Evolutionary conservation across 2,113 vertebrate genomes (phyloP).

Genomic region (Cheirogaleus medius): DNA sequence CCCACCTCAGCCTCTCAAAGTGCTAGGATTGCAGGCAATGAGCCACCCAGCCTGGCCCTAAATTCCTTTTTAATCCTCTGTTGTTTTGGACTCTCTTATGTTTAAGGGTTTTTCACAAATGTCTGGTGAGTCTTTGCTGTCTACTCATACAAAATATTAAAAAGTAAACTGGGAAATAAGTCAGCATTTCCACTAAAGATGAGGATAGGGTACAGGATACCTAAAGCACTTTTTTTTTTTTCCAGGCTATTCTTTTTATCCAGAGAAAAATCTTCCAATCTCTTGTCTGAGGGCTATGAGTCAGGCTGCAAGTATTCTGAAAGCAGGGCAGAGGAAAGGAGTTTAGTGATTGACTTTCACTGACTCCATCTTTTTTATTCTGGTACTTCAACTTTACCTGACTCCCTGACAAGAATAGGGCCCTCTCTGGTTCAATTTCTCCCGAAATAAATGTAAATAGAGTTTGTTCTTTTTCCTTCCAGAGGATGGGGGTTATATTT

Average conservation of each 20-base stretch:
- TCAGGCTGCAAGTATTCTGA: neutral
- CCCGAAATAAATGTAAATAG: neutral
- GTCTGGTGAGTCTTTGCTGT: neutral
- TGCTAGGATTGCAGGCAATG: too few species aligned
- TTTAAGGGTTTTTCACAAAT: neutral
- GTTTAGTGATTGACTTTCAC: neutral
- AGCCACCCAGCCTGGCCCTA: neutral
- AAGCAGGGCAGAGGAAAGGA: neutral
- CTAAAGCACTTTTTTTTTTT: neutral
- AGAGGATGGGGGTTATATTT: neutral
- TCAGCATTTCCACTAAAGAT: neutral
- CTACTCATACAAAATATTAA: neutral
- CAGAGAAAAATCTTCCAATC: slow-evolving; percentile 29
- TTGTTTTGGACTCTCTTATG: neutral
- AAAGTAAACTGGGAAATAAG: slow-evolving; percentile 5
- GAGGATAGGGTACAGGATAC: neutral
- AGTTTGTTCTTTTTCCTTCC: neutral
- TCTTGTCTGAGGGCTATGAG: neutral
- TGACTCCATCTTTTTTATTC: neutral
- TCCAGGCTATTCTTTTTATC: slow-evolving; percentile 3
- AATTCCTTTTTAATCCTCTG: neutral
- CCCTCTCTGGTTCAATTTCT: neutral
- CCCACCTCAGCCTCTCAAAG: too few species aligned
- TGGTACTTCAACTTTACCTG: neutral
- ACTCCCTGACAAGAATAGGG: neutral